Base-by-base conservation (phyloP, 2,797 vertebrate genomes). In the Micropoecilia bifurca region DNA sequence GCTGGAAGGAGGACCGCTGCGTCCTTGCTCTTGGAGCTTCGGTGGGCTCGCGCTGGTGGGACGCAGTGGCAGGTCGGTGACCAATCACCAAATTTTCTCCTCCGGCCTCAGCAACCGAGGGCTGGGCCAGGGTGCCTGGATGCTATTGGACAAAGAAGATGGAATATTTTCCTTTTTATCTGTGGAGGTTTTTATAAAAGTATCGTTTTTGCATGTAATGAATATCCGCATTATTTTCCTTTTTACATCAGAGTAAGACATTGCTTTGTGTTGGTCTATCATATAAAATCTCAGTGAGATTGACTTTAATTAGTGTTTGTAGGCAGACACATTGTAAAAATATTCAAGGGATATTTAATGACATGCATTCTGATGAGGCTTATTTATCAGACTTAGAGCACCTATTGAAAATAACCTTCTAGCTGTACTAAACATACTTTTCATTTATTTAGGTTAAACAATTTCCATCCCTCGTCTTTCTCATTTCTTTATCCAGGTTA, bases 1-100 rank as follows among this genome's bases (percentile, higher is more conserved):
- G 91, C 33, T 83, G 90, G 82, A 89, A 89, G 63, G 84, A 74
- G 61, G 89, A 63, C 28, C 86, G 83, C 75, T 91, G 90, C 79
- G 87, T 69, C 85, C 87, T 77, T 3, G 76, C 69, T 75, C 78
- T 90, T 3, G 92, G 86, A 79, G 78, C 81, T 10, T 93, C 90
- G 8, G 76, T 46, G 39, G 87, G 53, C 66, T 91, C 91, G 59
- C 86, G 85, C 28, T 74, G 81, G 77, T 82, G 88, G 20, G 87
- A 77, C 61, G 84, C 59, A 2, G 90, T 76, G 53, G 85, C 85
- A 0, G 87, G 53, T 43, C 88, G 88, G 10, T 88, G 92, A 74
- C 84, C 84, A 74, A 89, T 50, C 76, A 85, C 12, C 5, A 78
- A 77, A 28, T 83, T 84, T 25, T 83, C 92, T 77, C 73, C 87